A percentile compares a stretch with the other conserved stretches of the same genome.
Conservation (phyloP, 2,797 vertebrate genomes). For the Xenopus petersii region DNA sequence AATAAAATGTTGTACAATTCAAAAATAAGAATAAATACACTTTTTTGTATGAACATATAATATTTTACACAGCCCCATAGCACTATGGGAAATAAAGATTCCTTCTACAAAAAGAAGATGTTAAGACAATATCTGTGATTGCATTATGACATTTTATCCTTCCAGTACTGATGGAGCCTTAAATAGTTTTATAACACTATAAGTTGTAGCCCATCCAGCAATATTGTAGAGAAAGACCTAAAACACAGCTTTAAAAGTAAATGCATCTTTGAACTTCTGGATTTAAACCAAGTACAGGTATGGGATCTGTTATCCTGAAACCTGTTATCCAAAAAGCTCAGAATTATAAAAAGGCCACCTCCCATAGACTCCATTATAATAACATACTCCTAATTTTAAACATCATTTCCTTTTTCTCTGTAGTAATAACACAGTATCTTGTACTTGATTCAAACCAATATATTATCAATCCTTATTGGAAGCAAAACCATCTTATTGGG, state of each 20-base stretch:
- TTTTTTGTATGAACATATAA: constrained; percentile 90
- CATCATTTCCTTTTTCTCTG: too few relatives aligned
- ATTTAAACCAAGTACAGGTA: neutral
- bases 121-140: constrained; percentile 63
- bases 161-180: constrained; percentile 28
- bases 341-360: too few relatives aligned
- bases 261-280: neutral
- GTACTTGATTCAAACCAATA: too few relatives aligned
- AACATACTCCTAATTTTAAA: too few relatives aligned
- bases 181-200: constrained; percentile 11
- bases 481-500: too few relatives aligned
- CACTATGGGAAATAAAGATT: constrained; percentile 81
- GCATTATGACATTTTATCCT: constrained; percentile 50
- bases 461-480: too few relatives aligned
- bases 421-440: too few relatives aligned
- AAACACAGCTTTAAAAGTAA: neutral
- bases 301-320: too few relatives aligned
- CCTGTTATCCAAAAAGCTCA: too few relatives aligned
- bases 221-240: neutral
- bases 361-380: too few relatives aligned
- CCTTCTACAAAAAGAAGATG: constrained; percentile 82
- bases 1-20: constrained; percentile 70
- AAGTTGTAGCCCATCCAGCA: neutral
- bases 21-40: constrained; percentile 99
- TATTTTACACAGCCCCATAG: constrained; percentile 94